Evolutionary conservation across 1,140 invertebrate species (phyloP).

Genomic region (Drosophila watanabei): DNA sequence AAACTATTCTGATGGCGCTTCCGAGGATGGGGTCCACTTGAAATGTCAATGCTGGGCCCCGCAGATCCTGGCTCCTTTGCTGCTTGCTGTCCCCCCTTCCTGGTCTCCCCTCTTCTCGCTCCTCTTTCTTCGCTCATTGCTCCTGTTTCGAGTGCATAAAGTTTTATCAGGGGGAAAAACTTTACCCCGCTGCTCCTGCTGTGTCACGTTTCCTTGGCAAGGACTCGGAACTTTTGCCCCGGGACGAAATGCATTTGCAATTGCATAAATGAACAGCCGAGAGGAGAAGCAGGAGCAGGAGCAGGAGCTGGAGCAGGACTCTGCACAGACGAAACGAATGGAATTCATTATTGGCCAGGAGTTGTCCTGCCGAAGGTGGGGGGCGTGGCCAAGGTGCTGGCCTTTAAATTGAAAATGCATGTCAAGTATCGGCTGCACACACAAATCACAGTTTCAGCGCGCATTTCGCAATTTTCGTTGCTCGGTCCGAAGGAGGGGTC

Average conservation of each 20-base stretch:
- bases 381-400: conserved; percentile 50
- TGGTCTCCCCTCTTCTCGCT: not conserved
- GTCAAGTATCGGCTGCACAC: conserved; percentile 69
- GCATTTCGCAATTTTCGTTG: conserved; percentile 55
- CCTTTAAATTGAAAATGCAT: conserved; percentile 81
- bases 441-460: conserved; percentile 68
- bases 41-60: conserved; percentile 77
- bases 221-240: conserved; percentile 47
- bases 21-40: conserved; percentile 62
- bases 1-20: conserved; percentile 79
- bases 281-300: not conserved
- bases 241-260: conserved; percentile 64
- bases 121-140: conserved; percentile 24
- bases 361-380: conserved; percentile 22
- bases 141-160: conserved; percentile 69
- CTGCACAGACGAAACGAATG: conserved; percentile 73
- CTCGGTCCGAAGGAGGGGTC: conserved; percentile 15
- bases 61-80: conserved; percentile 20
- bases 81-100: not conserved
- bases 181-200: conserved; percentile 22
- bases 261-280: conserved; percentile 66
- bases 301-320: not conserved
- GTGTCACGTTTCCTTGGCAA: conserved; percentile 53
- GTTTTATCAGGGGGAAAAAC: conserved; percentile 68
- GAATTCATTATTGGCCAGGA: conserved; percentile 79